A percentile compares a stretch with the other conserved stretches of the same genome.
phyloP scores from a whole-genome alignment of 2,113 vertebrate species.

The Lanius ludovicianus region DNA sequence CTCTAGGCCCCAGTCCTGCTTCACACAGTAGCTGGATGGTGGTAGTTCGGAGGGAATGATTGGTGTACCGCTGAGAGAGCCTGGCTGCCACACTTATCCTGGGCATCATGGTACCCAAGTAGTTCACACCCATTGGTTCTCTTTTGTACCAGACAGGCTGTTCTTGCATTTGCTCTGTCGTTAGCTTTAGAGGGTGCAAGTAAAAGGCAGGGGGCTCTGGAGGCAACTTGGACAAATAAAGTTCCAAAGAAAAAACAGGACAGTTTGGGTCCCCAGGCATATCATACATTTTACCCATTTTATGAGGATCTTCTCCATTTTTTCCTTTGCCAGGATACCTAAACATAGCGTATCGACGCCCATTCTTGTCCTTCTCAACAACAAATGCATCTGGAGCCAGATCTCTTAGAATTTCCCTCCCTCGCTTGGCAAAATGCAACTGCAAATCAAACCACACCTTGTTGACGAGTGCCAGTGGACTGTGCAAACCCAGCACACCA shows the following conservation, averaged over 20 bases:
- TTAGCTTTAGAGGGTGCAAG: constrained; percentile 66
- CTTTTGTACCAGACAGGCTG: constrained; percentile 70
- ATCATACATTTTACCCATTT: constrained; percentile 71
- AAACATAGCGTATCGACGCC: constrained; percentile 62
- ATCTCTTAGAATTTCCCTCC: constrained; percentile 70
- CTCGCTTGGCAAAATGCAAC: constrained; percentile 69
- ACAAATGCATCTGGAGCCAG: constrained; percentile 69
- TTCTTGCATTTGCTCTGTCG: constrained; percentile 54
- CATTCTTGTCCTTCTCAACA: constrained; percentile 59
- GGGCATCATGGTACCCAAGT: constrained; percentile 69
- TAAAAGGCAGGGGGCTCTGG: constrained; percentile 67
- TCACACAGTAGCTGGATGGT: constrained; percentile 66
- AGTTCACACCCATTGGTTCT: constrained; percentile 69
- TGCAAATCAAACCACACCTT: constrained; percentile 73
- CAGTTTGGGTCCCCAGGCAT: constrained; percentile 68
- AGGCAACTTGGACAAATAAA: constrained; percentile 69
- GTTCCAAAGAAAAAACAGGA: constrained; percentile 69
- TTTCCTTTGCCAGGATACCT: constrained; percentile 61
- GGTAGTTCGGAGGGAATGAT: constrained; percentile 68
- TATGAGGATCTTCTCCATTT: constrained; percentile 59
- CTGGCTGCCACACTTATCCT: constrained; percentile 65
- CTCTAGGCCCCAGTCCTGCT: constrained; percentile 66
- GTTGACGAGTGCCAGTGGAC: constrained; percentile 61
- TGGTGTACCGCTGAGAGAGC: constrained; percentile 64
- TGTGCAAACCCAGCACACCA: constrained; percentile 66